Evolutionary conservation across 2,797 vertebrate genomes (phyloP).

Genomic region (Pampus argenteus): DNA sequence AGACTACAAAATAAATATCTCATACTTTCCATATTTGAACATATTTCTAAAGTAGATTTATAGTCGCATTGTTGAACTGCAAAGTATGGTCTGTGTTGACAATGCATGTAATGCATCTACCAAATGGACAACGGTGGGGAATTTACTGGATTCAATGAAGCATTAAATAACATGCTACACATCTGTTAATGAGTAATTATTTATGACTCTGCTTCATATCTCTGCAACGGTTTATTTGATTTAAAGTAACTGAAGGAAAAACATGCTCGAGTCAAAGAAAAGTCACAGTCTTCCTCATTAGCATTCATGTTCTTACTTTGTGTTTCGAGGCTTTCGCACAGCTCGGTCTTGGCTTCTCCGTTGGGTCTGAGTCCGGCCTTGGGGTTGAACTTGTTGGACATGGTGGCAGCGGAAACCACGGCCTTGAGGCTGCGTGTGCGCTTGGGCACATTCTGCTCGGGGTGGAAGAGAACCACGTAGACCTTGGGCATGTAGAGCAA

Average conservation of each 20-base stretch:
- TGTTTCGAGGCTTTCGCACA: conserved; percentile 97
- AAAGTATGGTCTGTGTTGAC: conserved; percentile 3
- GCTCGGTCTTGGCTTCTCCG: conserved; percentile 97
- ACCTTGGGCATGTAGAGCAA: conserved; percentile 99
- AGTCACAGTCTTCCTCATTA: conserved; percentile 26
- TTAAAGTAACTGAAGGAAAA: conserved; percentile 49
- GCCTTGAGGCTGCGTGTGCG: conserved; percentile 98
- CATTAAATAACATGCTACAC: conserved; percentile 66
- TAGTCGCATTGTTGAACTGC: neutral
- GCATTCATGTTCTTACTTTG: conserved; percentile 86
- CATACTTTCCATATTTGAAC: neutral
- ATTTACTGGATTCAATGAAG: conserved; percentile 65
- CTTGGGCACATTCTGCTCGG: conserved; percentile 99
- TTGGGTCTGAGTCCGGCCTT: conserved; percentile 96
- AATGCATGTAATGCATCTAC: conserved; percentile 10
- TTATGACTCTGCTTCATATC: conserved; percentile 26
- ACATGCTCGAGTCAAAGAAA: neutral
- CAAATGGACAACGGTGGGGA: conserved; percentile 47
- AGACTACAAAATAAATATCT: neutral
- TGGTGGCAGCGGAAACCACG: conserved; percentile 96
- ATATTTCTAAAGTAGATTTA: neutral
- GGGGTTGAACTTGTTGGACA: conserved; percentile 99
- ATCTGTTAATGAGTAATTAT: conserved; percentile 54
- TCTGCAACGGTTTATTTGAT: conserved; percentile 47
- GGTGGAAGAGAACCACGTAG: conserved; percentile 98